Conservation (phyloP, 2,113 vertebrate species). For the Numida meleagris region DNA sequence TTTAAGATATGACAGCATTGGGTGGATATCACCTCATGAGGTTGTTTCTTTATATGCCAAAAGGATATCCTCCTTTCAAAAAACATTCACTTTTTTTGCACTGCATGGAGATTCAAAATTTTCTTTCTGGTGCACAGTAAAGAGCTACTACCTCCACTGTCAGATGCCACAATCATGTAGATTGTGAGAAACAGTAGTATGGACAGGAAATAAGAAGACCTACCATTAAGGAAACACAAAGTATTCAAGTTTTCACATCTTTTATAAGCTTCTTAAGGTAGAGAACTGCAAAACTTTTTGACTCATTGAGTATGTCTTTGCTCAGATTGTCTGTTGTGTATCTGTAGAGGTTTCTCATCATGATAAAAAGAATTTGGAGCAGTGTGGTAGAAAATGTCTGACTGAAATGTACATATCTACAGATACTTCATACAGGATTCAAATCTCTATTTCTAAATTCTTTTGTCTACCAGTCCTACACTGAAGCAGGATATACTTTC, state of each 20-base stretch:
- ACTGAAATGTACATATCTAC: background rate
- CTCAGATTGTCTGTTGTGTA: slow-evolving; percentile 6
- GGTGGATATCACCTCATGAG: background rate
- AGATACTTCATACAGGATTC: background rate
- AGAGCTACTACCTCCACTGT: background rate
- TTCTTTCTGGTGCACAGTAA: background rate
- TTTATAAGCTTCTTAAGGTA: background rate
- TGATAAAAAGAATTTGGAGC: background rate
- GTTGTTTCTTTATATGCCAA: background rate
- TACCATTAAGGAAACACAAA: background rate
- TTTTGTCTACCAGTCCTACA: background rate
- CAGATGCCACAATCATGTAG: background rate
- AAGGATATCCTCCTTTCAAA: background rate
- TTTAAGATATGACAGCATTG: background rate
- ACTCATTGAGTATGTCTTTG: background rate
- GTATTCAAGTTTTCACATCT: background rate
- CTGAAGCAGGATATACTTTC: background rate
- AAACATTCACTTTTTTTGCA: background rate
- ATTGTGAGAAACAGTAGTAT: background rate
- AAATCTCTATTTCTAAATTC: background rate
- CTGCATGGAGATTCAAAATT: background rate
- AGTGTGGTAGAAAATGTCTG: slow-evolving; percentile 20
- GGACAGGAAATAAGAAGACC: background rate
- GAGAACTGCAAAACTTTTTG: background rate
- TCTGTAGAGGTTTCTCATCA: slow-evolving; percentile 8